Base-by-base conservation (phyloP, 2,797 vertebrate genomes). In the Acanthurus leucopareius region DNA sequence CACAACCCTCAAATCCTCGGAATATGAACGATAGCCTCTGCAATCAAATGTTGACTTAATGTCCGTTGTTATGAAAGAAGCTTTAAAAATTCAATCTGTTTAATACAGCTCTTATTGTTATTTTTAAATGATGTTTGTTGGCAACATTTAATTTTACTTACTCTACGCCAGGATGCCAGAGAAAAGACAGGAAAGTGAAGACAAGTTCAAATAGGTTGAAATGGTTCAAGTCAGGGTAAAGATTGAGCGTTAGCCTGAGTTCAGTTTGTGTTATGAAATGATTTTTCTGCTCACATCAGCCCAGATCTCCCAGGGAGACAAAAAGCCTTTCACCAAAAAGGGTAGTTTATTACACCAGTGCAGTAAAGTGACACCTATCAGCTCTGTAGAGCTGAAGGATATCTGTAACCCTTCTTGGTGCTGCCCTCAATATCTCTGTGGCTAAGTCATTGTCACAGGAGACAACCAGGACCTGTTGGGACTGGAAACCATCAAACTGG, bases 371-470 rank as follows among this genome's bases (percentile, higher is more conserved):
- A 75, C 51, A 22, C n/a, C 66, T 40, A 13, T 11, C 22, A 52
- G 57, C n/a, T 56, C 25, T 10, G 19, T 65, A 17, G 63, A 47
- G 59, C 19, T 32, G 56, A 72, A 19, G 8, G 14, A 17, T 61
- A 40, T 52, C 38, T 64, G 15, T 38, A 47, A 42, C 32, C 51
- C 52, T 3, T 38, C 17, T n/a, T 52, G 65, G 61, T 13, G 56
- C 58, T 54, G 10, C 22, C 44, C 22, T 32, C 58, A 32, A 59
- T 40, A 56, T 58, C 45, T 47, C 52, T 64, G 51, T 78, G 79
- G 80, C 64, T 59, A 72, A 67, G 61, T 79, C 67, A 85, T 82
- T 2, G 5, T 35, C 11, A 10, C 73, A 77, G 68, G 61, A 80
- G 69, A 76, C 68, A 64, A 58, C 70, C 72, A 65, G 63, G 20